phyloP scores from a whole-genome alignment of 2,113 vertebrate species.

The Pluvialis apricaria region DNA sequence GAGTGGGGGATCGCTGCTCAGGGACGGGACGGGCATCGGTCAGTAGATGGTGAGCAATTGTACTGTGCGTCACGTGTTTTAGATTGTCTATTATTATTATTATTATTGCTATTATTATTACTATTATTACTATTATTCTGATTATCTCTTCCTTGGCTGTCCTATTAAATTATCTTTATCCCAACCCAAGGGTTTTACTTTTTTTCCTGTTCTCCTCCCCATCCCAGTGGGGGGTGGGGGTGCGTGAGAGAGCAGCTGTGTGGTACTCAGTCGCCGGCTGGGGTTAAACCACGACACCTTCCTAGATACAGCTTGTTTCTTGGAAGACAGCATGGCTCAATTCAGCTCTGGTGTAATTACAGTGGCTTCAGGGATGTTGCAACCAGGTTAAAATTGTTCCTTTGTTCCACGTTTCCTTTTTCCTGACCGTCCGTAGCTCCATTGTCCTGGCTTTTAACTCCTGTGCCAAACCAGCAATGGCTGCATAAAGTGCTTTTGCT shows the following conservation, averaged over 20 bases:
- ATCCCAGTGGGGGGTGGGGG: neutral
- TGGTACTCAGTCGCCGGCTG: neutral
- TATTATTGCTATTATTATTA: too few species aligned
- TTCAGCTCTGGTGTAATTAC: neutral
- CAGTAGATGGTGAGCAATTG: neutral
- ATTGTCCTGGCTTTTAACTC: neutral
- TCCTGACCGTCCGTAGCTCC: neutral
- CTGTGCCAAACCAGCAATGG: neutral
- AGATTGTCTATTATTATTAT: neutral
- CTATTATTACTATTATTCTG: too few species aligned
- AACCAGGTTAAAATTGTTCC: neutral
- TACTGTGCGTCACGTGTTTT: neutral
- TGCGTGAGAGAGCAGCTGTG: neutral
- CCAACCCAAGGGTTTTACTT: neutral
- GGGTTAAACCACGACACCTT: neutral
- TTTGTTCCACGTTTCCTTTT: neutral
- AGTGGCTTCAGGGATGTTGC: neutral
- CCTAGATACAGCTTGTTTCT: neutral
- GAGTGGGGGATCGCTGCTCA: neutral
- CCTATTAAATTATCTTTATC: neutral
- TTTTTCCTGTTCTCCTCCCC: neutral
- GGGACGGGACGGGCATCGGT: neutral
- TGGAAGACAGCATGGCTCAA: neutral
- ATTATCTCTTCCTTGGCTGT: neutral
- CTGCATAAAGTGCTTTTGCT: neutral